Evolutionary conservation across 2,888 invertebrate genomes (phyloP).

Genomic region (Tipula confusa): DNA sequence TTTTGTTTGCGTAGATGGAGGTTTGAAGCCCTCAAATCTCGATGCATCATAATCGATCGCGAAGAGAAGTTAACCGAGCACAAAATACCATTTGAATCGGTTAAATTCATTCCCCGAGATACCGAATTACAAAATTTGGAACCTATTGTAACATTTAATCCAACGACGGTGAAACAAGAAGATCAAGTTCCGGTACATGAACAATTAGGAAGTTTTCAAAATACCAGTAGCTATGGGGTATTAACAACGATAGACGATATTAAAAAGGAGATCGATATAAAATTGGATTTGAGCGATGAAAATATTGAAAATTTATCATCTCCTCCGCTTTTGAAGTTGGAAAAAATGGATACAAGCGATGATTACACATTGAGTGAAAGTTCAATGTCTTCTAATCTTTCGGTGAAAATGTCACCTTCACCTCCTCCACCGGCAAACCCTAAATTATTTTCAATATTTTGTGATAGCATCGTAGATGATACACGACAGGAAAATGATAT

Average conservation of each 20-base stretch:
- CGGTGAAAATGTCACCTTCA: not conserved
- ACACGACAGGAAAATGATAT: not conserved
- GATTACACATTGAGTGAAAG: not conserved
- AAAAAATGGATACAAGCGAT: not conserved
- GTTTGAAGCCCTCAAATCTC: constrained; percentile 47
- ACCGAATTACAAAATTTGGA: not conserved
- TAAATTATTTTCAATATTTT: not conserved
- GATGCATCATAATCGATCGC: constrained; percentile 46
- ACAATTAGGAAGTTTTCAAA: not conserved
- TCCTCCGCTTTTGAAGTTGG: not conserved
- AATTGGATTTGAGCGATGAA: not conserved
- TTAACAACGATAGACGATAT: not conserved
- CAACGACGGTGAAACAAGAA: not conserved
- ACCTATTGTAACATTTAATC: not conserved
- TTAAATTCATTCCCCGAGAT: not conserved
- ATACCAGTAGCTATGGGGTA: not conserved
- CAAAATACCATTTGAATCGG: not conserved
- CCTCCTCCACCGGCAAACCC: not conserved
- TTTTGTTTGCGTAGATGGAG: constrained; percentile 41
- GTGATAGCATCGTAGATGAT: not conserved
- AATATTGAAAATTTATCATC: not conserved
- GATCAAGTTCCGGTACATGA: not conserved
- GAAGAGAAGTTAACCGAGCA: constrained; percentile 44
- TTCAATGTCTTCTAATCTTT: not conserved
- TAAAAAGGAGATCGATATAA: not conserved